Evolutionary conservation across 1,140 invertebrate genomes (phyloP).

Genomic region (Magallana angulata): DNA sequence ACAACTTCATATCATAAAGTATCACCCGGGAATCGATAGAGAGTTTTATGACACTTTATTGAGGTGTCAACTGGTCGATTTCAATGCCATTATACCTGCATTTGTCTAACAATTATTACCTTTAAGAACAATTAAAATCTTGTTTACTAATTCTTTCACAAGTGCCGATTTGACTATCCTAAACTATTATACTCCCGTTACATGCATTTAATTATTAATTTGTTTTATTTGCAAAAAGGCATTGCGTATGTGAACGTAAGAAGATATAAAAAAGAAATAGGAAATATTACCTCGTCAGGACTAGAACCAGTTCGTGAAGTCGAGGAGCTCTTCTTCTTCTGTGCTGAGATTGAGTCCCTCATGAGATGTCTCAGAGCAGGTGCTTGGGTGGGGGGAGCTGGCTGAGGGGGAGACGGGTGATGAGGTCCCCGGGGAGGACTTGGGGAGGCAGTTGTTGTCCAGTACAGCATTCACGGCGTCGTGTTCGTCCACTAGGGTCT

Average conservation of each 20-base stretch:
- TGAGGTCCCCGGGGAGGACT: not conserved
- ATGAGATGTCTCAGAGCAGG: slow-evolving; percentile 87
- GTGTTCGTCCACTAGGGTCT: slow-evolving; percentile 86
- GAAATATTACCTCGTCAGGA: not conserved
- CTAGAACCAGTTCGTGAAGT: slow-evolving; percentile 89
- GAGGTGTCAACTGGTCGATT: not conserved
- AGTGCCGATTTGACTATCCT: no score
- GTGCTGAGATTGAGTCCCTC: slow-evolving; percentile 89
- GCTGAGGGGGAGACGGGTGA: slow-evolving; percentile 42
- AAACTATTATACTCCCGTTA: no score
- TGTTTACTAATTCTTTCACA: no score
- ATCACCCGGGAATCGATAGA: slow-evolving; percentile 16
- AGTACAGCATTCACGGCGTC: slow-evolving; percentile 65
- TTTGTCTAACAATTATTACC: not conserved
- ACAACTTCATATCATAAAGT: slow-evolving; percentile 20
- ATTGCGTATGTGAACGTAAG: not conserved
- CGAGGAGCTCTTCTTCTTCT: slow-evolving; percentile 93
- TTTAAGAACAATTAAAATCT: not conserved
- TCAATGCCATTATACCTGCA: not conserved
- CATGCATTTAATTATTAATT: no score
- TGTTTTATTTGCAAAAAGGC: not conserved
- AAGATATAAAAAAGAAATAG: no score
- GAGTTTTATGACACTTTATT: slow-evolving; percentile 4
- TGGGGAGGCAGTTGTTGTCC: slow-evolving; percentile 53
- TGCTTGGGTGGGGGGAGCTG: slow-evolving; percentile 84